A percentile compares a stretch with the other conserved stretches of the same genome.
Conservation (phyloP, 2,113 vertebrate genomes). For the Gallinago undulata region DNA sequence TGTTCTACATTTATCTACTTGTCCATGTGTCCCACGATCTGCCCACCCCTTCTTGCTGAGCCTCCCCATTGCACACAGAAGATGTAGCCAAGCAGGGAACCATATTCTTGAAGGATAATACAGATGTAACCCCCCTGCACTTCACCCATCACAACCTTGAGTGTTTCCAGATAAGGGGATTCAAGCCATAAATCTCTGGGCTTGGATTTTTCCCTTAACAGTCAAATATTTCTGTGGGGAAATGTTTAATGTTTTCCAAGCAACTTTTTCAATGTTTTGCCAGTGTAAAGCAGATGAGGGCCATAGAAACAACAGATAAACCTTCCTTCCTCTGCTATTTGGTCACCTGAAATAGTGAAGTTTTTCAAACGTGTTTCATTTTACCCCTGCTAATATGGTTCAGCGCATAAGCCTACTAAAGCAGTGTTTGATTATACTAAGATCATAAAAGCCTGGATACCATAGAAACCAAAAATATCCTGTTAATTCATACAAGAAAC, state of each 20-base stretch:
- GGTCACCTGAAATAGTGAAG: background rate
- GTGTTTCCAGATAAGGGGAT: conserved; percentile 8
- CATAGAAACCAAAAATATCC: background rate
- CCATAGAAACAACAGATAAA: background rate
- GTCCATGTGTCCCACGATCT: background rate
- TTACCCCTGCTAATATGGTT: background rate
- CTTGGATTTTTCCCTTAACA: background rate
- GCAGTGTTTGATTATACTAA: background rate
- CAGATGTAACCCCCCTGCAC: background rate
- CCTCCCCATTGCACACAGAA: background rate
- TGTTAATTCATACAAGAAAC: background rate
- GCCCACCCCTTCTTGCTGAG: background rate
- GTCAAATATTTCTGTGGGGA: background rate
- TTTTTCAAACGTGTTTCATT: conserved; percentile 3
- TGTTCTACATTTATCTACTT: background rate
- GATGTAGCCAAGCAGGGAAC: background rate
- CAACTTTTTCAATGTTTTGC: background rate
- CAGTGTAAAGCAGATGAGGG: background rate
- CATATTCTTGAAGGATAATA: background rate
- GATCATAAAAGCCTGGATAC: background rate
- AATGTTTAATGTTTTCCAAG: conserved; percentile 14
- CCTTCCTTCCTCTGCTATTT: background rate
- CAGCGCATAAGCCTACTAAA: background rate
- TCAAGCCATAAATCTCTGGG: background rate
- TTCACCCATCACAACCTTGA: background rate